These are phyloP conservation scores for Mastomys natalensis DNA, from an alignment of 2,113 vertebrate genomes.

Conservation along the genomic window DNA sequence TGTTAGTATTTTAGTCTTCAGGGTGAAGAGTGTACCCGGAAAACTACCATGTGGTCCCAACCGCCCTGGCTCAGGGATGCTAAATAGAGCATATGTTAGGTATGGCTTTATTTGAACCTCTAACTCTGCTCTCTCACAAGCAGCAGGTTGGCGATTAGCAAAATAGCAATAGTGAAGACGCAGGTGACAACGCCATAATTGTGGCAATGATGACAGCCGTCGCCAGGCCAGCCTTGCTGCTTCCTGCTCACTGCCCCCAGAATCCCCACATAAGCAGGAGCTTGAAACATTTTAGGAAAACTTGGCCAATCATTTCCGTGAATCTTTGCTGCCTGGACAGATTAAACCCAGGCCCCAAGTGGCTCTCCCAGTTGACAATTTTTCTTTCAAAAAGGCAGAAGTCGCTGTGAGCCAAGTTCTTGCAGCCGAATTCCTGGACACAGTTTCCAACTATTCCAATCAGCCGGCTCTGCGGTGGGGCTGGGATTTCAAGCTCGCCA, in stretches of 20 bases:
- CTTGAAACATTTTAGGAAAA: conserved; percentile 53
- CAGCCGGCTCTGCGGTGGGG: conserved; percentile 91
- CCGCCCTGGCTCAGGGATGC: not conserved
- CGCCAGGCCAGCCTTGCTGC: not conserved
- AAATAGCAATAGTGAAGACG: not conserved
- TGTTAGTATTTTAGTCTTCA: not conserved
- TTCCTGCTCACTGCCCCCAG: not conserved
- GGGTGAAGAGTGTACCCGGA: not conserved
- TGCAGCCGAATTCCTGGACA: conserved; percentile 88
- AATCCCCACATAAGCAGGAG: not conserved
- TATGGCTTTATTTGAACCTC: conserved; percentile 16
- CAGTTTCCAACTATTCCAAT: conserved; percentile 91
- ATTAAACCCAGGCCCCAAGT: conserved; percentile 81
- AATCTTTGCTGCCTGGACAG: conserved; percentile 74
- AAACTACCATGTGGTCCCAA: not conserved
- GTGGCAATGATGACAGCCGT: not conserved
- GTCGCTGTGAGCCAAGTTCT: conserved; percentile 86
- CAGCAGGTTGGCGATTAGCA: conserved; percentile 58
- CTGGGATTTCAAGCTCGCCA: conserved; percentile 92
- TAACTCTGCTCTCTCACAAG: not conserved
- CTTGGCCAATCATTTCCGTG: conserved; percentile 61
- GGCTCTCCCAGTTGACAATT: conserved; percentile 74
- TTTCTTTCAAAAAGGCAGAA: conserved; percentile 84
- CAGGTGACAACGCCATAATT: not conserved
- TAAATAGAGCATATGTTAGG: not conserved